Conservation (phyloP, 2,888 invertebrate species). For the Stenurella melanura region DNA sequence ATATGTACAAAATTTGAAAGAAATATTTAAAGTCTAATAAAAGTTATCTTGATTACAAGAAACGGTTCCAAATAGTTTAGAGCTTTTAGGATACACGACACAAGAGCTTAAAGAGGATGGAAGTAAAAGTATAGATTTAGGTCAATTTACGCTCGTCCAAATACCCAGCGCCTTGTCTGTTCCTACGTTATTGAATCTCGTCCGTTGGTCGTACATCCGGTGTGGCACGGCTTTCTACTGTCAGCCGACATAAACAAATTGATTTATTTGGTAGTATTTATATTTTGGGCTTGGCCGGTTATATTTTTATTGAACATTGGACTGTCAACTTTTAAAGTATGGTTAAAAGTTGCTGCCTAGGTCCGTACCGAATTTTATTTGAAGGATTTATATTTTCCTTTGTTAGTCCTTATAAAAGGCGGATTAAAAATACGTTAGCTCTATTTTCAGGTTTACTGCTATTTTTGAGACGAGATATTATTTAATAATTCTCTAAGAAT, state of each 20-base stretch:
- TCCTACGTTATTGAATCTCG: constrained; percentile 46
- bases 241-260: constrained; percentile 56
- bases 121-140: not conserved
- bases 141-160: constrained; percentile 19
- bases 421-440: constrained; percentile 20
- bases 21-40: too few relatives aligned
- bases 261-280: constrained; percentile 58
- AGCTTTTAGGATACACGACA: too few relatives aligned
- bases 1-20: too few relatives aligned
- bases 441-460: not conserved
- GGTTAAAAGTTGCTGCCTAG: constrained; percentile 31
- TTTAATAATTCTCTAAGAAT: too few relatives aligned
- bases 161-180: constrained; percentile 36
- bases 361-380: constrained; percentile 15
- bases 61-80: too few relatives aligned
- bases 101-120: not conserved
- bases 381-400: constrained; percentile 37
- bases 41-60: too few relatives aligned
- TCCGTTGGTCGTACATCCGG: constrained; percentile 44
- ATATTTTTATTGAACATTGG: constrained; percentile 54
- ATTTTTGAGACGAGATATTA: not conserved
- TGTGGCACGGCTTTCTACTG: constrained; percentile 41
- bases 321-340: constrained; percentile 52
- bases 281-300: constrained; percentile 52
- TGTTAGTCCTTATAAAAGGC: constrained; percentile 21